A percentile compares a stretch with the other conserved stretches of the same genome.
phyloP scores from a whole-genome alignment of 1,140 invertebrate species.

The Heliconius congener region DNA sequence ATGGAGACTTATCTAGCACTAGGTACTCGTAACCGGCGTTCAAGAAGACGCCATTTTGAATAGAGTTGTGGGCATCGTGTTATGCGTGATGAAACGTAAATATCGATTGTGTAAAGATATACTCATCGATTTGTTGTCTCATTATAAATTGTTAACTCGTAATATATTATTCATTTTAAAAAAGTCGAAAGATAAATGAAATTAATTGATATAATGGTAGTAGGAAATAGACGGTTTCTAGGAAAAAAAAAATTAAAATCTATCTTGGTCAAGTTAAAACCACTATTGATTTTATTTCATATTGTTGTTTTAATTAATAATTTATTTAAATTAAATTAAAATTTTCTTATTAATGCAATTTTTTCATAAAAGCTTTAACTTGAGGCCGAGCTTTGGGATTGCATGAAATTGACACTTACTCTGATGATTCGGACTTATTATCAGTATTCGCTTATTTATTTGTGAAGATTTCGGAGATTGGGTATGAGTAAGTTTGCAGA shows the following conservation, averaged over 20 bases:
- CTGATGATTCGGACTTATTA: background rate
- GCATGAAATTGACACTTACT: background rate
- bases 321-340: background rate
- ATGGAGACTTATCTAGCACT: constrained; percentile 5
- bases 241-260: background rate
- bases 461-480: background rate
- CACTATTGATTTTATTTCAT: background rate
- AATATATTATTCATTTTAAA: background rate
- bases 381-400: background rate
- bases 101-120: background rate
- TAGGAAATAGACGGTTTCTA: too few species aligned
- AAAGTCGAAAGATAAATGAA: background rate
- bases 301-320: background rate
- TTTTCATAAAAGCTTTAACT: background rate
- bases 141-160: constrained; percentile 2
- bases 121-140: constrained; percentile 11
- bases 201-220: background rate
- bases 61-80: background rate
- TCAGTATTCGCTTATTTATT: background rate
- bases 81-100: background rate
- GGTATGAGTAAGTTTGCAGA: too few species aligned
- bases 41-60: background rate
- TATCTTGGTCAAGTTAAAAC: background rate
- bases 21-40: background rate
- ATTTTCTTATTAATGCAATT: background rate